phyloP scores from a whole-genome alignment of 2,888 invertebrate species.

The Drosophila falleni region DNA sequence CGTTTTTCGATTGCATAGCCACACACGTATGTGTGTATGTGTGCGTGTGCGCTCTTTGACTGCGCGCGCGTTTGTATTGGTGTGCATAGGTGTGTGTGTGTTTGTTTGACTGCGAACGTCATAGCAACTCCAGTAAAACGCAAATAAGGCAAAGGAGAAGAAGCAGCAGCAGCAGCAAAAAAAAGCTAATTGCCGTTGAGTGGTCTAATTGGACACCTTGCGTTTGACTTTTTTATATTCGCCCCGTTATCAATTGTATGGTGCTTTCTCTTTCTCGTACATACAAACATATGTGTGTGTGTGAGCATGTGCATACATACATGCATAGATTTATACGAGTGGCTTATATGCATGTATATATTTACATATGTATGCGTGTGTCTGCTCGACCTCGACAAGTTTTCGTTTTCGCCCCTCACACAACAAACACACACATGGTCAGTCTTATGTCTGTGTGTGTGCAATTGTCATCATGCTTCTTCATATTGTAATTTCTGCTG shows the following conservation, averaged over 20 bases:
- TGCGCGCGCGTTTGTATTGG: conserved; percentile 17
- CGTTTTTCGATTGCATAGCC: conserved; percentile 71
- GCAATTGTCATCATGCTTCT: conserved; percentile 60
- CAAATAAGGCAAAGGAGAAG: conserved; percentile 60
- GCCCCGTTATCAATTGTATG: conserved; percentile 68
- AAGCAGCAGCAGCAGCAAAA: conserved; percentile 6
- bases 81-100: conserved; percentile 10
- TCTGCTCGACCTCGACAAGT: conserved; percentile 71
- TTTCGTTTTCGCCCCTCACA: conserved; percentile 57
- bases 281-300: not conserved
- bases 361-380: conserved; percentile 34
- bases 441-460: conserved; percentile 32
- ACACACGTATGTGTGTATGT: conserved; percentile 17
- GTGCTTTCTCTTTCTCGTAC: conserved; percentile 48
- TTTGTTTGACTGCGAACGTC: conserved; percentile 62
- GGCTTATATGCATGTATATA: conserved; percentile 21
- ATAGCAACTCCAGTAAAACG: conserved; percentile 79
- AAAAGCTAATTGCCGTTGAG: conserved; percentile 73
- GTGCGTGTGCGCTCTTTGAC: conserved; percentile 34
- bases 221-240: conserved; percentile 58
- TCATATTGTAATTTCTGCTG: conserved; percentile 56
- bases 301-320: not conserved
- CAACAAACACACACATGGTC: conserved; percentile 19
- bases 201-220: conserved; percentile 76
- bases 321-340: conserved; percentile 21